Evolutionary conservation across 2,888 invertebrate species (phyloP).

Genomic region (Amiota communis): DNA sequence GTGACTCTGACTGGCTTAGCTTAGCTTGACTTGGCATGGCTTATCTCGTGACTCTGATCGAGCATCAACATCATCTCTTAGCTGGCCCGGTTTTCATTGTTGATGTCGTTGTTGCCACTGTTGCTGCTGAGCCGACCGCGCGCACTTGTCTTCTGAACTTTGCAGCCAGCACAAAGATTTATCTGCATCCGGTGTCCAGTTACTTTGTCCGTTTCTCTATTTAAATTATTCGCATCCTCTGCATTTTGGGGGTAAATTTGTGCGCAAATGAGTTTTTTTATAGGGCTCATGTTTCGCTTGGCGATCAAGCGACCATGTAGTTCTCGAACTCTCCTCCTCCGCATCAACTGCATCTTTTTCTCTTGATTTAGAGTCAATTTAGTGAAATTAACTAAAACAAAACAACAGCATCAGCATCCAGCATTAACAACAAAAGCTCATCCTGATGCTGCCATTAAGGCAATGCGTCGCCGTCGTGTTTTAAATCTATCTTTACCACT

Average conservation of each 20-base stretch:
- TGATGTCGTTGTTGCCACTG: not conserved
- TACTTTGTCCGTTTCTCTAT: conserved; percentile 50
- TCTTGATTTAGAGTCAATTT: conserved; percentile 23
- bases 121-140: conserved; percentile 44
- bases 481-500: no score
- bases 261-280: conserved; percentile 65
- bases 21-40: conserved; percentile 34
- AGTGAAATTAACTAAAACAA: conserved; percentile 20
- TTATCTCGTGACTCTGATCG: conserved; percentile 66
- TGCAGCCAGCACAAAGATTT: conserved; percentile 52
- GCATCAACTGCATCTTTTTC: not conserved
- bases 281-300: conserved; percentile 62
- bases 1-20: not conserved
- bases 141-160: conserved; percentile 40
- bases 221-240: conserved; percentile 61
- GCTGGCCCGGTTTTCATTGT: conserved; percentile 16
- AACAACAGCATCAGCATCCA: not conserved
- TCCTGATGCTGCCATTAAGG: no score
- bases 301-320: conserved; percentile 43
- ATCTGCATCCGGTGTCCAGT: conserved; percentile 67
- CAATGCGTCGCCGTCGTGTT: no score
- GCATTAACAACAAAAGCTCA: no score
- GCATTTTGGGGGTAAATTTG: conserved; percentile 69
- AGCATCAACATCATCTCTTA: conserved; percentile 52
- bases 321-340: not conserved